phyloP scores from a whole-genome alignment of 64 coral and sea anemone genomes.

The Acropora yongei region DNA sequence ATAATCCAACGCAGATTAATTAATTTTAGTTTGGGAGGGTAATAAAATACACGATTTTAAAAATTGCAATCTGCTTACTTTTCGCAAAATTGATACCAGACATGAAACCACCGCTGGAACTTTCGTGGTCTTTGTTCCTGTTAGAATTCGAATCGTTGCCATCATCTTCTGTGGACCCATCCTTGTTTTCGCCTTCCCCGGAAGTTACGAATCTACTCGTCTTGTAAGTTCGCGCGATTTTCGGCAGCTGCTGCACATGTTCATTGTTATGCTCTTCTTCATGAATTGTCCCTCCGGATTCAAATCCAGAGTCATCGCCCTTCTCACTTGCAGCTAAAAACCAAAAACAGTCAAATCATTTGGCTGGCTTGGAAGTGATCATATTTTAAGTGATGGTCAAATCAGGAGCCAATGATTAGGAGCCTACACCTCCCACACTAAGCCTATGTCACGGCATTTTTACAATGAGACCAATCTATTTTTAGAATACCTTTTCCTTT shows the following conservation, averaged over 20 bases:
- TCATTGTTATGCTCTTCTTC: background rate
- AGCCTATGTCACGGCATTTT: too few species aligned
- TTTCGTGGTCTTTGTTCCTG: background rate
- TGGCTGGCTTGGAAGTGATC: too few species aligned
- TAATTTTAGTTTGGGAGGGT: too few species aligned
- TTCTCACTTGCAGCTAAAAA: constrained; percentile 9
- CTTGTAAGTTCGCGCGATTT: background rate
- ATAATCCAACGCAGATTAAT: too few species aligned
- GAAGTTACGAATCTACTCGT: constrained; percentile 5
- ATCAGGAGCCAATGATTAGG: too few species aligned
- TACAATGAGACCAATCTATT: too few species aligned
- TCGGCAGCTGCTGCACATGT: background rate
- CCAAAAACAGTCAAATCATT: background rate
- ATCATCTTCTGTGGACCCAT: background rate
- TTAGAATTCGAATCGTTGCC: background rate
- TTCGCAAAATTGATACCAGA: background rate
- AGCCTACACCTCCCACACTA: too few species aligned
- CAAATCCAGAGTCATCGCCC: background rate
- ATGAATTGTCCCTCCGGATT: background rate
- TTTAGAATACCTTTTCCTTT: too few species aligned
- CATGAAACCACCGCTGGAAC: background rate
- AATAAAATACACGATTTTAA: too few species aligned
- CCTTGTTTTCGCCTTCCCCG: background rate
- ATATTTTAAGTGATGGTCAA: too few species aligned
- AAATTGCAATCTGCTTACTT: background rate